Conservation (phyloP, 2,113 vertebrate genomes). For the Gracilinanus agilis region DNA sequence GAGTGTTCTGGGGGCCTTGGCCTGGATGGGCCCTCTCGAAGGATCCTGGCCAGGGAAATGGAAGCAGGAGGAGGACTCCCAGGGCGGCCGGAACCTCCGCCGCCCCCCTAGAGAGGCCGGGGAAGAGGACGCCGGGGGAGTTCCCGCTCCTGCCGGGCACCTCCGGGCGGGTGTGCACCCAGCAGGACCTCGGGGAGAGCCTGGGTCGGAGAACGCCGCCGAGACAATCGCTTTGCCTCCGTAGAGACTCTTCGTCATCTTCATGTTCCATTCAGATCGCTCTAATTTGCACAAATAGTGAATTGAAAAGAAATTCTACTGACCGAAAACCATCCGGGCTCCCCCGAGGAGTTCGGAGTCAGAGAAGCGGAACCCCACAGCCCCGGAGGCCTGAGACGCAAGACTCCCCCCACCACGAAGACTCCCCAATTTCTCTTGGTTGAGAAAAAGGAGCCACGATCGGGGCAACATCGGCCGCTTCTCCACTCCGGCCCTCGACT, state of each 20-base stretch:
- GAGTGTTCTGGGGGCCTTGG: constrained; percentile 78
- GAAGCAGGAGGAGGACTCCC: constrained; percentile 72
- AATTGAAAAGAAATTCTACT: constrained; percentile 64
- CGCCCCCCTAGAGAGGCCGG: constrained; percentile 32
- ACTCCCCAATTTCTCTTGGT: constrained; percentile 50
- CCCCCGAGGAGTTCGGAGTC: constrained; percentile 38
- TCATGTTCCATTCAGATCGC: constrained; percentile 81
- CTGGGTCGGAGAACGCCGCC: constrained; percentile 51
- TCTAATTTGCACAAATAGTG: constrained; percentile 85
- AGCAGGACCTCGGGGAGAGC: constrained; percentile 72
- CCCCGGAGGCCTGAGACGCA: constrained; percentile 62
- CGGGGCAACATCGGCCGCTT: constrained; percentile 49
- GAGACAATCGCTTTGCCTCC: constrained; percentile 82
- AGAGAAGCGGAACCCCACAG: constrained; percentile 43
- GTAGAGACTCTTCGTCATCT: constrained; percentile 82
- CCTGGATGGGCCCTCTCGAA: constrained; percentile 64
- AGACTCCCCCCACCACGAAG: constrained; percentile 64
- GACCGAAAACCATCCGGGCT: constrained; percentile 34
- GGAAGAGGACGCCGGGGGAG: constrained; percentile 35
- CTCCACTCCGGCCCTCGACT: constrained; percentile 46
- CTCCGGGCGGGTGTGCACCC: constrained; percentile 66
- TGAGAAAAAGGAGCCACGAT: neutral
- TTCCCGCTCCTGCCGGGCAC: neutral
- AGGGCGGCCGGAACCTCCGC: constrained; percentile 61
- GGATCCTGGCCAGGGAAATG: constrained; percentile 79